Percentiles rank a stretch among this genome's conserved stretches.
Evolutionary conservation across 2,113 vertebrate genomes (phyloP).

Genomic region (Trinectes maculatus): DNA sequence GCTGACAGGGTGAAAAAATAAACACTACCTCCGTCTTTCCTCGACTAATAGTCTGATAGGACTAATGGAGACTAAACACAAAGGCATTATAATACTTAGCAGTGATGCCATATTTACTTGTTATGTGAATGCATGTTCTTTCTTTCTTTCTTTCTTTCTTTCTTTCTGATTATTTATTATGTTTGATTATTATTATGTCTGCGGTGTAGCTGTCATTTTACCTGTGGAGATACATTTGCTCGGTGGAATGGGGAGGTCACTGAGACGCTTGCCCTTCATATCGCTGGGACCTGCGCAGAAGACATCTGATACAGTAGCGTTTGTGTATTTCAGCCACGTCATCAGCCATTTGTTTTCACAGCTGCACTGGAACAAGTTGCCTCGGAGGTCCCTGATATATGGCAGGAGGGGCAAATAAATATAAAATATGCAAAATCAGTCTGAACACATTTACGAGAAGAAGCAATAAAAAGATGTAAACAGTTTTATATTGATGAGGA

Average conservation of each 20-base stretch:
- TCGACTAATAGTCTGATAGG: no score
- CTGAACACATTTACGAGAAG: neutral
- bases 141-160: neutral
- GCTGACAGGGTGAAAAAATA: constrained; percentile 20
- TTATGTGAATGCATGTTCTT: neutral
- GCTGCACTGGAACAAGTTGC: constrained; percentile 94
- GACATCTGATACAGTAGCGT: constrained; percentile 94
- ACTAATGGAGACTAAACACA: no score
- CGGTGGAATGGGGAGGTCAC: constrained; percentile 89
- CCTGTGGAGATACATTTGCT: constrained; percentile 94
- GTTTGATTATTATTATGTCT: no score
- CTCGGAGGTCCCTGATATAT: constrained; percentile 90
- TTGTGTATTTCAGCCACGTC: constrained; percentile 96
- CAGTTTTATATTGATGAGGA: neutral
- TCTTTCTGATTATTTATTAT: neutral
- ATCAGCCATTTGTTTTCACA: constrained; percentile 98
- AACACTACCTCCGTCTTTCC: constrained; percentile 6
- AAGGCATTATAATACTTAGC: no score
- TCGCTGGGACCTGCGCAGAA: constrained; percentile 89
- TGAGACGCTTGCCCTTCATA: constrained; percentile 93
- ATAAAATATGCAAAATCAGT: neutral
- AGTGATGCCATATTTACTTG: no score
- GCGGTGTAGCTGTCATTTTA: constrained; percentile 59
- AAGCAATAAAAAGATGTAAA: neutral
- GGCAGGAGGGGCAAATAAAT: constrained; percentile 5